Conservation (phyloP, 2,888 invertebrate species). For the Cryptosula pallasiana region DNA sequence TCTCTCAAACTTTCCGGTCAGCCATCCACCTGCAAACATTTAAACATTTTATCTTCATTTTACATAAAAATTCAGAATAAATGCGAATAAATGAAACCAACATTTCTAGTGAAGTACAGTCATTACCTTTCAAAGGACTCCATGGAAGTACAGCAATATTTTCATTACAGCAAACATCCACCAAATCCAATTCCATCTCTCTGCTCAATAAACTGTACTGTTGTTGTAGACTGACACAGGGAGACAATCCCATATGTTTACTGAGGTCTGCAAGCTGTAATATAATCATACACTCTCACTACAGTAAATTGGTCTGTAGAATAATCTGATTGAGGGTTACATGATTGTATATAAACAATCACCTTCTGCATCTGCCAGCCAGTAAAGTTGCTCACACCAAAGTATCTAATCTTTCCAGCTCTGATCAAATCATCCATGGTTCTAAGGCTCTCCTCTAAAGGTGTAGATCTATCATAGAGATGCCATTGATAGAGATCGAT, state of each 20-base stretch:
- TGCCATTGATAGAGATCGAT: slow-evolving; percentile 42
- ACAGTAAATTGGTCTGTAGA: too few species aligned
- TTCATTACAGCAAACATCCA: slow-evolving; percentile 40
- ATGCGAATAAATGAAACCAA: too few species aligned
- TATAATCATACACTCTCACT: too few species aligned
- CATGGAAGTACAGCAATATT: slow-evolving; percentile 45
- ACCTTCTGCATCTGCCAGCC: slow-evolving; percentile 47
- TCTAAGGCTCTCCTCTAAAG: slow-evolving; percentile 41
- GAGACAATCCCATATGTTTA: slow-evolving; percentile 32
- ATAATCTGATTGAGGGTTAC: background rate
- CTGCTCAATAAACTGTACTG: slow-evolving; percentile 42
- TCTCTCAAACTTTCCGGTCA: slow-evolving; percentile 3
- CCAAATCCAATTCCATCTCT: slow-evolving; percentile 40
- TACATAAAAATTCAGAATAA: too few species aligned
- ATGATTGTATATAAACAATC: background rate
- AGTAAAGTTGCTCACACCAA: slow-evolving; percentile 40
- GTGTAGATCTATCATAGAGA: slow-evolving; percentile 39
- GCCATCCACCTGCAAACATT: background rate
- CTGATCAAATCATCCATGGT: slow-evolving; percentile 42
- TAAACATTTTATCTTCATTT: too few species aligned
- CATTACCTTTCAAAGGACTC: slow-evolving; percentile 45
- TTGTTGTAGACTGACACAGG: slow-evolving; percentile 34
- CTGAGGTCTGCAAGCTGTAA: slow-evolving; percentile 32
- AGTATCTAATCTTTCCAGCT: slow-evolving; percentile 43
- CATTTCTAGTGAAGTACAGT: too few species aligned